A percentile compares a stretch with the other conserved stretches of the same genome.
phyloP scores from a whole-genome alignment of 2,888 invertebrate species.

The Smittia sp. region DNA sequence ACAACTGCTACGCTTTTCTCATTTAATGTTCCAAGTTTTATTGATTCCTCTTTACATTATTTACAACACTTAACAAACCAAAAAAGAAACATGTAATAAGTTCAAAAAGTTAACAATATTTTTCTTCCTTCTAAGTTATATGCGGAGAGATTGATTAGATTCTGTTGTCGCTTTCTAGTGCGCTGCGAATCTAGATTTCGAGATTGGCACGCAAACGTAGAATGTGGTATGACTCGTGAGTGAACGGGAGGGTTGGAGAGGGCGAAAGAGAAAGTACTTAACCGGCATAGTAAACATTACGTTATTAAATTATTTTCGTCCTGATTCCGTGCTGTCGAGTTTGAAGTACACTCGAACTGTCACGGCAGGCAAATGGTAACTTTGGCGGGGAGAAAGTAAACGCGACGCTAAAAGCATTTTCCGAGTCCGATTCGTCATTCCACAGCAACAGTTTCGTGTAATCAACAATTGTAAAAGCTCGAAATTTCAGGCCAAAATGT shows the following conservation, averaged over 20 bases:
- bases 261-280: neutral
- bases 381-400: neutral
- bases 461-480: conserved; percentile 25
- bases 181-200: neutral
- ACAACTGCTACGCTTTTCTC: too few relatives aligned
- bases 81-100: conserved; percentile 13
- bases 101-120: conserved; percentile 4
- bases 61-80: conserved; percentile 1
- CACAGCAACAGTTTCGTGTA: neutral
- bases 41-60: conserved; percentile 24
- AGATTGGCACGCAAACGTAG: neutral
- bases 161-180: neutral
- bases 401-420: neutral
- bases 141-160: neutral
- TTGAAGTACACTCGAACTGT: neutral
- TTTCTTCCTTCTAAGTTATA: neutral
- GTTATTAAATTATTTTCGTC: neutral
- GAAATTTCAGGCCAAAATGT: conserved; percentile 2
- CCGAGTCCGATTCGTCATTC: neutral
- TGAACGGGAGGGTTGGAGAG: neutral
- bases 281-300: neutral
- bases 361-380: neutral
- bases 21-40: too few relatives aligned
- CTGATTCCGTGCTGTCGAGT: neutral
- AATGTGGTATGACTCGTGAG: too few relatives aligned